Evolutionary conservation across 2,113 vertebrate genomes (phyloP), one percentile per base, ranked within the genome.

Genomic region (Monopterus albus): DNA sequence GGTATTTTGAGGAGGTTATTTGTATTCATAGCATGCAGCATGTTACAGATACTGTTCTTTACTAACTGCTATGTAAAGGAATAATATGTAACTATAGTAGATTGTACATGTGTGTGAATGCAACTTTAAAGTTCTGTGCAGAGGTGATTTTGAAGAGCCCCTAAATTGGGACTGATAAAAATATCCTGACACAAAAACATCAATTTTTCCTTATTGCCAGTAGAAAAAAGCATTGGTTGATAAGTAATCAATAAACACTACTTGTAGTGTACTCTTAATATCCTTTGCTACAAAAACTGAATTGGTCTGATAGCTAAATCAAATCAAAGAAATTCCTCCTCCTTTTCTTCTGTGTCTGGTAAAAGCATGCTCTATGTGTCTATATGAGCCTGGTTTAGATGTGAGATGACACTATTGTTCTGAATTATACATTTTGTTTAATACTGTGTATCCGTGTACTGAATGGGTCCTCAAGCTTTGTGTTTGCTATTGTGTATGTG

Each of bases 401-500:
- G 36, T 38, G 26, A 66, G 4, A 25, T n/a, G 36, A 51, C 6
- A 42, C 17, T 8, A 7, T 6, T 50, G 1, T 35, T 12, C 7
- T 58, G 17, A 58, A 43, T 43, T 2, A 53, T 40, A 51, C 21
- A 10, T 12, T 29, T 0, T 26, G 3, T 31, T 42, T 12, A 26
- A 17, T 46, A 47, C n/a, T 17, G 31, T 45, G 39, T 23, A 43
- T 42, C 25, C 49, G 10, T 33, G 9, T 7, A 14, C 39, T 47
- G 28, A 51, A 2, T 29, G 29, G 51, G 43, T 61, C 51, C 36
- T 39, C 23, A 4, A 26, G 8, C 38, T 28, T 15, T 26, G 23
- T 49, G 7, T 4, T 8, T 45, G 11, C 11, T 4, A 18, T 17
- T 63, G 3, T 78, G 14, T 70, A 35, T 83, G 12, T n/a, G 7